These are phyloP conservation scores for Centropus unirufus DNA, from an alignment of 2,113 vertebrate species.

Conservation along the genomic window DNA sequence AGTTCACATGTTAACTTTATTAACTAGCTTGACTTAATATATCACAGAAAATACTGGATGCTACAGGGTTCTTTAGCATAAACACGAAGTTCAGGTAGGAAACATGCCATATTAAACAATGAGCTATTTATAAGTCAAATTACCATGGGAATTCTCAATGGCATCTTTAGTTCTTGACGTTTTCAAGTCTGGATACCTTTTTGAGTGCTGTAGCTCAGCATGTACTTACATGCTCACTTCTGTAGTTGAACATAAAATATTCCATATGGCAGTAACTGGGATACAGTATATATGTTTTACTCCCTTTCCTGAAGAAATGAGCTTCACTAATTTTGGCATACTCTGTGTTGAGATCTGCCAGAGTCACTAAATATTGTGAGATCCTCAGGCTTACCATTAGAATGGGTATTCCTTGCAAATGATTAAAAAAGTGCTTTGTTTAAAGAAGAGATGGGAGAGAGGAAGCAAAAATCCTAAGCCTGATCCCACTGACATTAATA, in stretches of 20 bases:
- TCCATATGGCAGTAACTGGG: background rate
- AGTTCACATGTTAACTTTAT: background rate
- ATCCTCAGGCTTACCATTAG: background rate
- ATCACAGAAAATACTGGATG: background rate
- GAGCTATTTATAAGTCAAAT: background rate
- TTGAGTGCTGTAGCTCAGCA: background rate
- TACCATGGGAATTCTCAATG: background rate
- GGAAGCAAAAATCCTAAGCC: background rate
- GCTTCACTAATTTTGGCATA: background rate
- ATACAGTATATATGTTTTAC: background rate
- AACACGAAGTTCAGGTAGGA: background rate
- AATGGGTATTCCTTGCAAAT: background rate
- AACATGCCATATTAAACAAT: background rate
- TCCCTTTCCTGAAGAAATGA: background rate
- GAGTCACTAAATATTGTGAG: background rate
- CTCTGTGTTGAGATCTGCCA: background rate
- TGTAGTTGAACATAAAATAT: background rate
- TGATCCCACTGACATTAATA: background rate
- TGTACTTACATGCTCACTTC: background rate
- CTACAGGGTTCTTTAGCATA: background rate
- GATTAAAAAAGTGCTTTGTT: background rate
- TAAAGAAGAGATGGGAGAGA: background rate
- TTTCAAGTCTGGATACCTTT: background rate
- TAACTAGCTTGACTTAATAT: background rate
- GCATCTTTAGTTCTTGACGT: background rate